Base-by-base conservation (phyloP, 2,797 vertebrate species). In the Microtus agrestis region DNA sequence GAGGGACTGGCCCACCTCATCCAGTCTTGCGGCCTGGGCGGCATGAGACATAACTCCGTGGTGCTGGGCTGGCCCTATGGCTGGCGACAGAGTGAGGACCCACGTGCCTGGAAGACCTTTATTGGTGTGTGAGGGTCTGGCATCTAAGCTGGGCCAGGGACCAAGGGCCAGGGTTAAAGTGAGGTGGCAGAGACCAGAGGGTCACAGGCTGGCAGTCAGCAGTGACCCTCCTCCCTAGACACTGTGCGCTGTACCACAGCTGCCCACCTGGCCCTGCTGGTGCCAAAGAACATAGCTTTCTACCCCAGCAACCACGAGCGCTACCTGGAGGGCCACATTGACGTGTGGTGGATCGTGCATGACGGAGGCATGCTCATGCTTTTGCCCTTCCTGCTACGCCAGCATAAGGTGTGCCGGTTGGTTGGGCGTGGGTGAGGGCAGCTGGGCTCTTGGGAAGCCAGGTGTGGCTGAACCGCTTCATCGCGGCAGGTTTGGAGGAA, bases 311-410 rank as follows among this genome's bases (percentile, higher is more conserved):
- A 99, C 98, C 99, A 99, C 0, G 99, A 99, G 91, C 99, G 99
- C 98, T 99, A 99, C 98, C 99, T 99, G 15, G 99, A 99, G 78
- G 99, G 99, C 95, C 99, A 99, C 98, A 99, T 99, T 6, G 99
- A 99, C 0, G 99, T 99, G 96, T 99, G 99, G 99, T 99, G 99
- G 99, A 99, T 99, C 10, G 99, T 99, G 77, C 99, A 99, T 0
- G 99, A 99, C 9, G 99, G 99, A 7, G 99, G 99, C 97, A 99
- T 99, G 99, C 98, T 99, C 65, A 99, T 99, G 99, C 98, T 99
- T 74, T 98, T 99, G 96, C 99, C 99, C 74, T 99, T 99, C 97
- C 99, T 99, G 84, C 99, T 99, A 89, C 99, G 99, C 98, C 99
- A 99, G 93, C 99, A 99, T 97, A 99, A 99, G 99, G 99, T 99